These are phyloP conservation scores for Holothuria glaberrima DNA, from an alignment of 35 echinoderm and acorn worm genomes.

Conservation along the genomic window DNA sequence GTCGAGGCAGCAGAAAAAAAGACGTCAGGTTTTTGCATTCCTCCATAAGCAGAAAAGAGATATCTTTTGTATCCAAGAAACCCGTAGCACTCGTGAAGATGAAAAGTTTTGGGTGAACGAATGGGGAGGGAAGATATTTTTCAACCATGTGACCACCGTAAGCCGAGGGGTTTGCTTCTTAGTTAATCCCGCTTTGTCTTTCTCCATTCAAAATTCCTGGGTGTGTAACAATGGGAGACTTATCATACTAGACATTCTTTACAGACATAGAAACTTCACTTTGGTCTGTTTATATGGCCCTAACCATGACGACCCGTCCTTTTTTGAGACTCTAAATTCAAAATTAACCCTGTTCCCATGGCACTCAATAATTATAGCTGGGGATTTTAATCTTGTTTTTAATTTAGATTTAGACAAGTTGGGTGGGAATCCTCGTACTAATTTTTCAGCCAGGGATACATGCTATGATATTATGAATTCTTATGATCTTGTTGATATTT, in stretches of 20 bases:
- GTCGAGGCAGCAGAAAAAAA: background rate
- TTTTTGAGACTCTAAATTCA: background rate
- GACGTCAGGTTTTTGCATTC: slow-evolving; percentile 35
- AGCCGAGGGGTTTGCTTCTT: background rate
- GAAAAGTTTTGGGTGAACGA: slow-evolving; percentile 1
- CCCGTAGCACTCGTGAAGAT: background rate
- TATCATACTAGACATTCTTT: background rate
- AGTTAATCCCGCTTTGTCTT: background rate
- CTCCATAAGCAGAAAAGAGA: background rate
- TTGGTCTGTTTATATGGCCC: background rate
- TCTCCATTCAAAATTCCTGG: slow-evolving; percentile 14
- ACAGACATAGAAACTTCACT: background rate
- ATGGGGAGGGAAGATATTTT: background rate
- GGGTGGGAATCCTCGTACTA: background rate
- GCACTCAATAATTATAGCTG: background rate
- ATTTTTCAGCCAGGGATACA: background rate
- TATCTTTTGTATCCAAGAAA: slow-evolving; percentile 16
- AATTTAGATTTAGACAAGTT: background rate
- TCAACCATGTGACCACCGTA: background rate
- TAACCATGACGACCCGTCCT: background rate
- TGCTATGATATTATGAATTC: background rate
- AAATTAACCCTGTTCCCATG: background rate
- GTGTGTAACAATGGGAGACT: background rate
- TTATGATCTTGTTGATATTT: background rate
- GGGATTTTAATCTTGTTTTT: slow-evolving; percentile 16